Evolutionary conservation across 2,113 vertebrate species (phyloP).

Genomic region (Pedionomus torquatus): DNA sequence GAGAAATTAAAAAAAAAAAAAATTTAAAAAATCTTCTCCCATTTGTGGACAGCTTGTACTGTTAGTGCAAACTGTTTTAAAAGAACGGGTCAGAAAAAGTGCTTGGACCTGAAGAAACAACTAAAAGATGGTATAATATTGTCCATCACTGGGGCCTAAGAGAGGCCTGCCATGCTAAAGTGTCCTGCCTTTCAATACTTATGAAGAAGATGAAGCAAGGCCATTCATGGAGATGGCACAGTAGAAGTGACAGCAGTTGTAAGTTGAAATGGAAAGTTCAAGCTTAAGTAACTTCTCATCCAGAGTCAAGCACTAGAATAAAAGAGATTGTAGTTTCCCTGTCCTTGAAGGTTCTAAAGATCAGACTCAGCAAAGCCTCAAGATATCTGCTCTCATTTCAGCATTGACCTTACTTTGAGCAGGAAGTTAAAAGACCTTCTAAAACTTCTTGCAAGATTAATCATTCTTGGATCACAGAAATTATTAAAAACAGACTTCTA

Average conservation of each 20-base stretch:
- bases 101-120: background rate
- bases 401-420: accelerated
- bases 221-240: background rate
- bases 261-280: background rate
- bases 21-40: background rate
- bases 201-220: background rate
- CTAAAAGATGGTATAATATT: background rate
- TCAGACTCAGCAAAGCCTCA: background rate
- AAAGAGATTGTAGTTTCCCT: background rate
- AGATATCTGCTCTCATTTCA: background rate
- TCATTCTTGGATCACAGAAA: background rate
- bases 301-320: background rate
- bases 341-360: background rate
- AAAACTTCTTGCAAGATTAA: background rate
- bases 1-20: background rate
- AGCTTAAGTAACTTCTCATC: background rate
- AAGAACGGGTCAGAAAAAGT: background rate
- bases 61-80: background rate
- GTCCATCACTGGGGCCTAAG: too few species aligned
- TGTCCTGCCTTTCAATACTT: background rate
- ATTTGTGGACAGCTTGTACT: background rate
- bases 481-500: background rate
- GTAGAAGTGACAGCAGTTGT: background rate
- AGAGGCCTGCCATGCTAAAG: too few species aligned
- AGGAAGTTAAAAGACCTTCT: background rate